Evolutionary conservation across 2,113 vertebrate species (phyloP), one percentile per base, ranked within the genome.

Genomic region (Pelmatolapia mariae): DNA sequence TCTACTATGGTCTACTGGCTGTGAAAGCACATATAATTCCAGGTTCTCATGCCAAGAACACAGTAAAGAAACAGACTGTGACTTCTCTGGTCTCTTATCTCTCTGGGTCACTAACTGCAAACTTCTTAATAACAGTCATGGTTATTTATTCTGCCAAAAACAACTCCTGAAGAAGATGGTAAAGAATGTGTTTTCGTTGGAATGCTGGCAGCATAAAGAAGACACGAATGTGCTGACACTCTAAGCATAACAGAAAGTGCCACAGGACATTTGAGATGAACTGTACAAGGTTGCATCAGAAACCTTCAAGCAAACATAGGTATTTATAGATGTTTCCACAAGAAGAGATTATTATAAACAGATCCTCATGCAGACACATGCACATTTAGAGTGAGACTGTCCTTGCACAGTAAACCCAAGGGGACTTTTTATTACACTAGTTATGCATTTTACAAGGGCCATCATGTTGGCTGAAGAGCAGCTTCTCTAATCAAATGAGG

Each of bases 391-490:
- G 83, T 68, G 54, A 82, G 81, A 45, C 82, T 81, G 87, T 85
- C 93, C 88, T 94, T 91, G 91, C 87, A 66, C 86, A 22, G 29
- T 80, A 87, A 93, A 91, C 89, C 89, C 92, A 93, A 94, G 92
- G 91, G 87, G 86, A 93, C 79, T 90, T 93, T 94, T 92, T 92
- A 93, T 91, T 85, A 84, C 26, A 6, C 59, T 81, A 68, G 63
- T 93, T 89, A 82, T 87, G 81, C n/a, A 5, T 90, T 94, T 93
- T 89, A 95, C n/a, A 83, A 92, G 86, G 36, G n/a, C 73, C 87
- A 89, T 93, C 73, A 53, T 43, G 66, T 53, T 80, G 83, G 85
- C 82, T 71, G 38, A 84, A 81, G 86, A 93, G 85, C 84, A 36
- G 45, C 57, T 91, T 66, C 86, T 86, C 79, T 87, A 86, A 94